Percentiles rank a stretch among this genome's conserved stretches.
Conservation (phyloP, 2,113 vertebrate species). For the Rhizomys pruinosus region DNA sequence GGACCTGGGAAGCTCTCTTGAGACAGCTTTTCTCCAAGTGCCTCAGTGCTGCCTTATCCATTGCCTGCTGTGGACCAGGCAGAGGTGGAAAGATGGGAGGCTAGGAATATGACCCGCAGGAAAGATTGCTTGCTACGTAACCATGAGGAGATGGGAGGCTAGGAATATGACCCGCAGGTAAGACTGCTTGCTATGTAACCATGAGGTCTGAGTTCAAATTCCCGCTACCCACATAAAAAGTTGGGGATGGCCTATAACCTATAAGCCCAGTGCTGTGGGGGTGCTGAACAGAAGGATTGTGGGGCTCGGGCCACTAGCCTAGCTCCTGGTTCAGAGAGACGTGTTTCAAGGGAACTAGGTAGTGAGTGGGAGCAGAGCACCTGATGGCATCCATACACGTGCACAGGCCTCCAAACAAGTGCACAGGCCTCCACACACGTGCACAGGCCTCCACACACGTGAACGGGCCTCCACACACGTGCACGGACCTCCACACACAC, state of each 20-base stretch:
- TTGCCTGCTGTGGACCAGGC: background rate
- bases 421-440: background rate
- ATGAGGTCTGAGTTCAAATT: background rate
- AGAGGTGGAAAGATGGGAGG: background rate
- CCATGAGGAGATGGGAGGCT: background rate
- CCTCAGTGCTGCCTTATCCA: background rate
- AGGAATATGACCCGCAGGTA: background rate
- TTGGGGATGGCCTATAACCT: background rate
- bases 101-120: background rate
- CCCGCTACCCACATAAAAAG: no score
- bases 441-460: no score
- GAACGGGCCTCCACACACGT: background rate
- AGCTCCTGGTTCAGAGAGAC: background rate
- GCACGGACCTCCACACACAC: no score
- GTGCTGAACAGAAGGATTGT: background rate
- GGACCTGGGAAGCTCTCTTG: background rate
- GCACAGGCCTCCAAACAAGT: no score
- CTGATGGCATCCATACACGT: no score
- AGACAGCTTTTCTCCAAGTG: background rate
- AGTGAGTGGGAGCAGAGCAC: background rate
- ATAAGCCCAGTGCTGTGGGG: background rate
- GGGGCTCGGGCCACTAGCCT: background rate
- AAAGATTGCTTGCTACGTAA: background rate
- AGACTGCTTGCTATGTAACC: background rate
- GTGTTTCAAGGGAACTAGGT: background rate